Conservation (phyloP, 1,140 invertebrate genomes). For the Watersipora subatra region DNA sequence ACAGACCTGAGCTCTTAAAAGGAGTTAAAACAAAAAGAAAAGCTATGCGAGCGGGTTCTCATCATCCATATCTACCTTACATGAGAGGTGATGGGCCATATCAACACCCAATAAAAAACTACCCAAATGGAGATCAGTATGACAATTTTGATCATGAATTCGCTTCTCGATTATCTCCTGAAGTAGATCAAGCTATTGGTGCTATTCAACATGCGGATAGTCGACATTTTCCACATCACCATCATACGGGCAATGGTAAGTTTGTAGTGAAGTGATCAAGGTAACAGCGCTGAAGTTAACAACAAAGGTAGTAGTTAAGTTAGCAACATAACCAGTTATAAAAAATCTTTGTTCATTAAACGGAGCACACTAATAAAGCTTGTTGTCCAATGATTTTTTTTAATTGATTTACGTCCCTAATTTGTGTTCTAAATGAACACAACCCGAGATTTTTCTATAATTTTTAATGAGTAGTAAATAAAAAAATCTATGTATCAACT, state of each 20-base stretch:
- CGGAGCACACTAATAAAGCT: too few relatives aligned
- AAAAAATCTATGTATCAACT: too few relatives aligned
- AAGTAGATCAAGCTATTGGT: neutral
- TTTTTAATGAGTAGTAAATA: too few relatives aligned
- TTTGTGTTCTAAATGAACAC: too few relatives aligned
- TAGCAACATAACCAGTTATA: too few relatives aligned
- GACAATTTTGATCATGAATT: neutral
- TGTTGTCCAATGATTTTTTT: too few relatives aligned
- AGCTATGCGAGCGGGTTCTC: constrained; percentile 7
- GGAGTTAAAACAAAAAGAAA: constrained; percentile 17
- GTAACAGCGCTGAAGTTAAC: too few relatives aligned
- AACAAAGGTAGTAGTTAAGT: too few relatives aligned
- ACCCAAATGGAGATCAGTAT: neutral
- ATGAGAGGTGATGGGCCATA: neutral
- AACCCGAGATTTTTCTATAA: too few relatives aligned
- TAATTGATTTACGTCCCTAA: too few relatives aligned
- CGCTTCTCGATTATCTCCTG: neutral
- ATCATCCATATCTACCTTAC: constrained; percentile 3
- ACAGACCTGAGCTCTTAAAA: constrained; percentile 11
- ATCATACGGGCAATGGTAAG: neutral
- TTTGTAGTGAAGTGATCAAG: too few relatives aligned
- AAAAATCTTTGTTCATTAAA: too few relatives aligned
- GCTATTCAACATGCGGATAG: neutral
- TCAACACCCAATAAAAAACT: neutral
- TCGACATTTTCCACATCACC: neutral